Percentiles rank a stretch among this genome's conserved stretches.
Evolutionary conservation across 2,113 vertebrate genomes (phyloP).

Genomic region (Madoqua kirkii): DNA sequence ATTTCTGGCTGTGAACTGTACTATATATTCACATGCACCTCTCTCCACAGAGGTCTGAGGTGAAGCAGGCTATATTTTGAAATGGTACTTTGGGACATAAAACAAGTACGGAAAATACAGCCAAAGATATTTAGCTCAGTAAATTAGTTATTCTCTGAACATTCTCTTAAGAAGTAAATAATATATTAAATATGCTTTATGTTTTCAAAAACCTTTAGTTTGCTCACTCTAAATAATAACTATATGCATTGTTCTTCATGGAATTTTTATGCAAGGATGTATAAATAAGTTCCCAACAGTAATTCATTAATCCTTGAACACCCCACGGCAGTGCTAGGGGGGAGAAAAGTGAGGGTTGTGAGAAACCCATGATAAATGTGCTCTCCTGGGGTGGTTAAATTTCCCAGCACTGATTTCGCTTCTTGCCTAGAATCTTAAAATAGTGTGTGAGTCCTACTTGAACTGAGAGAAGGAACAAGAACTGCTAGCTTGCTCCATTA

Average conservation of each 20-base stretch:
- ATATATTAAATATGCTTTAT: slow-evolving; percentile 37
- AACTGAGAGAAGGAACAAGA: slow-evolving; percentile 17
- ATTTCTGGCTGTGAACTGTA: slow-evolving; percentile 60
- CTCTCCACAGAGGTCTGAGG: slow-evolving; percentile 32
- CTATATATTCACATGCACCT: slow-evolving; percentile 36
- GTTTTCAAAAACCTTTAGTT: slow-evolving; percentile 30
- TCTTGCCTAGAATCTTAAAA: slow-evolving; percentile 48
- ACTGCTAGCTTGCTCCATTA: neutral
- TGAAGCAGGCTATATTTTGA: slow-evolving; percentile 51
- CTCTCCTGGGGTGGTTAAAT: neutral
- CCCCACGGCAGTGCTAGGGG: neutral
- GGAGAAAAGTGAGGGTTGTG: neutral
- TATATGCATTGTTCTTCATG: neutral
- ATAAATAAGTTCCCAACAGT: slow-evolving; percentile 15
- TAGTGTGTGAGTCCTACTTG: neutral
- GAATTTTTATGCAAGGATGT: neutral
- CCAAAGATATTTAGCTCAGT: slow-evolving; percentile 45
- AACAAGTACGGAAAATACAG: slow-evolving; percentile 44
- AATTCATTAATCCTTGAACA: slow-evolving; percentile 21
- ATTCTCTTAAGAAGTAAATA: slow-evolving; percentile 40
- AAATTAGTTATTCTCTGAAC: slow-evolving; percentile 43
- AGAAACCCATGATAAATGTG: neutral
- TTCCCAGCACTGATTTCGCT: slow-evolving; percentile 60
- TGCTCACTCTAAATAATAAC: slow-evolving; percentile 38
- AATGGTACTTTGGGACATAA: slow-evolving; percentile 45